phyloP scores from a whole-genome alignment of 2,888 invertebrate species.

The Disparrhopalites patrizii region DNA sequence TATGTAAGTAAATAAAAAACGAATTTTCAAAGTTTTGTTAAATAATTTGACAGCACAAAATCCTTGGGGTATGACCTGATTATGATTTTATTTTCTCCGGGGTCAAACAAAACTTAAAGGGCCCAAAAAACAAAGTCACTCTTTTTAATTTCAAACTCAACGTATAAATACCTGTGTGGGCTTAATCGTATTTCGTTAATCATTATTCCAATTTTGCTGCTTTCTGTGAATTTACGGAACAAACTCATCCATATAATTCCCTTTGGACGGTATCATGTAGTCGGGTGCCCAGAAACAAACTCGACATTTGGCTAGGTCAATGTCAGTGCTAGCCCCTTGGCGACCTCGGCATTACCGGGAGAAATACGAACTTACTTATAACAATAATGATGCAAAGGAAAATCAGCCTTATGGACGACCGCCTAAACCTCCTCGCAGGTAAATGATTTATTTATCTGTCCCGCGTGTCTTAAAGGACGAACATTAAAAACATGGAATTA shows the following conservation, averaged over 20 bases:
- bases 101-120: too few relatives aligned
- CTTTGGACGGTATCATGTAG: constrained; percentile 18
- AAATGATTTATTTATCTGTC: too few relatives aligned
- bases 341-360: constrained; percentile 37
- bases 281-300: constrained; percentile 36
- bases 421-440: constrained; percentile 37
- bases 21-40: too few relatives aligned
- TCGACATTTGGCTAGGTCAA: constrained; percentile 35
- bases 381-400: constrained; percentile 24
- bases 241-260: neutral
- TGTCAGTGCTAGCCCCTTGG: constrained; percentile 43
- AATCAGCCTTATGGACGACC: constrained; percentile 24
- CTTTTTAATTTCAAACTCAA: neutral
- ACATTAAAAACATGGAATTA: too few relatives aligned
- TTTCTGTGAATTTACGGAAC: neutral
- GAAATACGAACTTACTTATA: constrained; percentile 36
- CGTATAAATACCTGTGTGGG: neutral
- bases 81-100: too few relatives aligned
- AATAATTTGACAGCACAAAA: too few relatives aligned
- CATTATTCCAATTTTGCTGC: neutral
- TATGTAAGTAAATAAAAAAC: constrained; percentile 31
- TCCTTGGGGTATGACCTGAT: too few relatives aligned
- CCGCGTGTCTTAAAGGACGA: too few relatives aligned
- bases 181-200: neutral
- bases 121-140: too few relatives aligned